Evolutionary conservation across 1,140 invertebrate genomes (phyloP).

Genomic region (Ceratina australensis): DNA sequence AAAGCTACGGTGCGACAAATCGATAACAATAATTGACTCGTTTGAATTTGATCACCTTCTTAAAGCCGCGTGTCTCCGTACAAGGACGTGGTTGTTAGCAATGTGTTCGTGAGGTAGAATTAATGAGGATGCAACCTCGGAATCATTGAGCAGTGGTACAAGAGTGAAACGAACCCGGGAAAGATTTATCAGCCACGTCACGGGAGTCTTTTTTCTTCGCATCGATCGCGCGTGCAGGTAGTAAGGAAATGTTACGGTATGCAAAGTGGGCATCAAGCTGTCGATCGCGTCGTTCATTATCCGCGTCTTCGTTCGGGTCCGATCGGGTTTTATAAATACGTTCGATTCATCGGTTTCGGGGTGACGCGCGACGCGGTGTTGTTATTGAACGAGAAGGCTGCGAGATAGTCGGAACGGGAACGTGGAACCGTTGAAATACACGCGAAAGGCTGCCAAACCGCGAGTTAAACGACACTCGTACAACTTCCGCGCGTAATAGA

Average conservation of each 20-base stretch:
- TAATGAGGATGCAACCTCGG: too few relatives aligned
- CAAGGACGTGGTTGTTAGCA: too few relatives aligned
- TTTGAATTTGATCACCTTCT: too few relatives aligned
- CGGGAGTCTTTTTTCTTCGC: not conserved
- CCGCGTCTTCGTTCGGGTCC: conserved; percentile 4
- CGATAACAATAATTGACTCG: too few relatives aligned
- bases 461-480: conserved; percentile 29
- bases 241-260: conserved; percentile 10
- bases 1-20: too few relatives aligned
- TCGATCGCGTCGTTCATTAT: conserved; percentile 29
- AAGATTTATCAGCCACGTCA: conserved; percentile 29
- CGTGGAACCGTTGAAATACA: conserved; percentile 1
- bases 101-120: too few relatives aligned
- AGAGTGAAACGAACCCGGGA: conserved; percentile 14
- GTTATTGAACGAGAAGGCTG: conserved; percentile 5
- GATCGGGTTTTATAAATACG: conserved; percentile 15
- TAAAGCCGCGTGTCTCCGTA: too few relatives aligned
- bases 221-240: not conserved
- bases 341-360: not conserved
- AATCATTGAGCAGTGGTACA: not conserved
- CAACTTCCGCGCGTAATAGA: conserved; percentile 6
- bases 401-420: not conserved
- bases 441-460: conserved; percentile 28
- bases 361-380: not conserved
- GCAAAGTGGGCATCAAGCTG: conserved; percentile 18